phyloP scores from a whole-genome alignment of 2,113 vertebrate species.

The Pygoscelis adeliae region DNA sequence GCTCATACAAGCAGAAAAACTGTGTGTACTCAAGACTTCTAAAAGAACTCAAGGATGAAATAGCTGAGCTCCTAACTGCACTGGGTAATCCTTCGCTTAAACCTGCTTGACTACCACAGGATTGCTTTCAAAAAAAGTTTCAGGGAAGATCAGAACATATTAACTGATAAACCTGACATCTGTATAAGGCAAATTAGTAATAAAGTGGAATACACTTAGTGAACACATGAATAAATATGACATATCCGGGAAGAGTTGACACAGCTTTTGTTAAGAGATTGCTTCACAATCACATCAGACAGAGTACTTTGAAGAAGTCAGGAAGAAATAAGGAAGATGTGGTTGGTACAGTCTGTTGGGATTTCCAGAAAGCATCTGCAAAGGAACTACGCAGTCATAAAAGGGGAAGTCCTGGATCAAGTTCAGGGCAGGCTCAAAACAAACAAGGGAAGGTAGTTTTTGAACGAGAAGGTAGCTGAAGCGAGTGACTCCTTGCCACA shows the following conservation, averaged over 20 bases:
- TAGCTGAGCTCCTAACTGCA: neutral
- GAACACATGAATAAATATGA: neutral
- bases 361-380: neutral
- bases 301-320: neutral
- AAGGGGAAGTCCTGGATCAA: neutral
- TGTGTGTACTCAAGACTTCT: neutral
- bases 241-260: rapidly evolving
- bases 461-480: neutral
- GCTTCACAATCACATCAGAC: neutral
- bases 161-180: neutral
- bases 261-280: neutral
- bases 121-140: neutral
- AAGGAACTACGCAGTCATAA: neutral
- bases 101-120: neutral
- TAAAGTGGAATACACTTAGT: neutral
- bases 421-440: neutral
- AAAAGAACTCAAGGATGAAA: neutral
- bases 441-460: neutral
- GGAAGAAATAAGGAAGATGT: neutral
- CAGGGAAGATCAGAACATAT: neutral
- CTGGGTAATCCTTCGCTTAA: neutral
- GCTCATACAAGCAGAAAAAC: neutral
- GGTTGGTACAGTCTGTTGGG: neutral
- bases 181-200: neutral
- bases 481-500: neutral